Evolutionary conservation across 2,888 invertebrate genomes (phyloP).

Genomic region (Patella pellucida): DNA sequence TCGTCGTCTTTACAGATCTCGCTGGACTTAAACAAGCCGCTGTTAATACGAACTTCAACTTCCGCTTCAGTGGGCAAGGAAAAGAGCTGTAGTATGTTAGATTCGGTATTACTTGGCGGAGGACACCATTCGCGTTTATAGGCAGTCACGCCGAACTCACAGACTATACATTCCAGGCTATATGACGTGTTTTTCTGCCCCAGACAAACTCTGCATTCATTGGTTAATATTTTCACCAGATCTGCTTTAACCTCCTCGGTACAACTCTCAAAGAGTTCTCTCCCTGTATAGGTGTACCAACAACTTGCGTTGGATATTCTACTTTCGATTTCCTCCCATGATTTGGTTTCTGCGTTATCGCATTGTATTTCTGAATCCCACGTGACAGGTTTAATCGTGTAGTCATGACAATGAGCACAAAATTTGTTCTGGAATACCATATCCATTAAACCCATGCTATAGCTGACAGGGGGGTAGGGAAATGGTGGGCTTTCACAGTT

Average conservation of each 20-base stretch:
- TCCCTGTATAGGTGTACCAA: not conserved
- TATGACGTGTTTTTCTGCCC: not conserved
- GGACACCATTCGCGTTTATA: not conserved
- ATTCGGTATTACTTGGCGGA: not conserved
- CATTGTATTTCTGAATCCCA: no score
- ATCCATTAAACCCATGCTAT: no score
- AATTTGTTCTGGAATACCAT: not conserved
- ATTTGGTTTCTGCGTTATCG: no score
- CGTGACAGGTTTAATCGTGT: no score
- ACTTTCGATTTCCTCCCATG: no score
- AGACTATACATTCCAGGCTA: not conserved
- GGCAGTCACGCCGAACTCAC: not conserved
- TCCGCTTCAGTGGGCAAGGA: not conserved
- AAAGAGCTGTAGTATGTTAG: not conserved
- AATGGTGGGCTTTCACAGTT: not conserved
- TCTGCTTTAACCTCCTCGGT: not conserved
- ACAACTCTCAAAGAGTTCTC: not conserved
- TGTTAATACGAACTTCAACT: not conserved
- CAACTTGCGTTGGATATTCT: no score
- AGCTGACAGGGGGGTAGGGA: not conserved
- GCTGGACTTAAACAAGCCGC: not conserved
- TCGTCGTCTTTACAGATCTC: not conserved
- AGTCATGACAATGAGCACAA: not conserved
- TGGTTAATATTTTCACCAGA: not conserved
- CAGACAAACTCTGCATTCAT: not conserved